Conservation (phyloP, 2,797 vertebrate species). For the Denticeps clupeoides region DNA sequence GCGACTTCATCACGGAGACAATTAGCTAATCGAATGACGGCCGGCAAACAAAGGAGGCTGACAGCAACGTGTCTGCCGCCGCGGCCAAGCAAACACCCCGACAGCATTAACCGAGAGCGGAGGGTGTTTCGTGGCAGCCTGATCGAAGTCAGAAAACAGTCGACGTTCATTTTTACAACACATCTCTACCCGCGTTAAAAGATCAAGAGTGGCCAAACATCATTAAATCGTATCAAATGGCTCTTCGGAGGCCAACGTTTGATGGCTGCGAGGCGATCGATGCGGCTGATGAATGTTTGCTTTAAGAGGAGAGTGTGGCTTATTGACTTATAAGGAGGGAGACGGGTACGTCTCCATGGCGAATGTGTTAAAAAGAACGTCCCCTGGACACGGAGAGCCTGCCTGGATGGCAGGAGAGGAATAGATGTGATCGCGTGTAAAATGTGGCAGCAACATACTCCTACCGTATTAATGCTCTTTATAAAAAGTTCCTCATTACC, state of each 20-base stretch:
- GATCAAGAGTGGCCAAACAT: background rate
- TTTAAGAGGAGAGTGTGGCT: slow-evolving; percentile 1
- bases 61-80: background rate
- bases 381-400: background rate
- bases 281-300: slow-evolving; percentile 1
- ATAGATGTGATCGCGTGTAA: no score
- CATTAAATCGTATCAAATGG: slow-evolving; percentile 5
- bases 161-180: background rate
- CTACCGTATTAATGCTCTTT: no score
- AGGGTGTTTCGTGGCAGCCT: background rate
- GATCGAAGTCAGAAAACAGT: background rate
- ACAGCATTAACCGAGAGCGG: background rate
- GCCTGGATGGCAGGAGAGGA: no score
- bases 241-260: background rate
- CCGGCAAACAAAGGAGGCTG: slow-evolving; percentile 10
- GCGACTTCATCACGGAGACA: slow-evolving; percentile 7
- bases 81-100: background rate
- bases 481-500: no score
- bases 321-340: background rate
- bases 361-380: background rate
- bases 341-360: background rate
- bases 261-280: background rate
- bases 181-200: background rate
- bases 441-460: no score
- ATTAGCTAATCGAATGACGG: slow-evolving; percentile 9